A percentile compares a stretch with the other conserved stretches of the same genome.
Conservation (phyloP, 2,888 invertebrate genomes). For the Eupithecia vulgata region DNA sequence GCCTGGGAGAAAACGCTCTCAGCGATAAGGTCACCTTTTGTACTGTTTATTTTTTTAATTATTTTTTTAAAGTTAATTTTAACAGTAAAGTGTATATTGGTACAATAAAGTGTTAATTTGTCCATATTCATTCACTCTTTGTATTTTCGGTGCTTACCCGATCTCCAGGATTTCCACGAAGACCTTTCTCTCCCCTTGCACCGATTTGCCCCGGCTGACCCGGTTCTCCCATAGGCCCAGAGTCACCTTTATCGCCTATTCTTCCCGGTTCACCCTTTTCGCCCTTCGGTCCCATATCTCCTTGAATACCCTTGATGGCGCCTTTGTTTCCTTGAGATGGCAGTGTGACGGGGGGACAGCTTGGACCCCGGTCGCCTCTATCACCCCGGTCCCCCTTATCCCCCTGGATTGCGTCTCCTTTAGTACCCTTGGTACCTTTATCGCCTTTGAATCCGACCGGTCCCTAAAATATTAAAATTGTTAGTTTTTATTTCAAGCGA, state of each 20-base stretch:
- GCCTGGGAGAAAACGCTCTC: too few relatives aligned
- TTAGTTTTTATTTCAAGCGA: neutral
- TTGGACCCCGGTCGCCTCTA: conserved; percentile 79
- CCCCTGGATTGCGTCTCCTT: conserved; percentile 81
- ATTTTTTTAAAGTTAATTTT: too few relatives aligned
- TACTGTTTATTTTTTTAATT: too few relatives aligned
- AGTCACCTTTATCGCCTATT: conserved; percentile 88
- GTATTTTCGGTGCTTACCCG: conserved; percentile 83
- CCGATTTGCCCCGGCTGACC: conserved; percentile 87
- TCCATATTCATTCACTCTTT: too few relatives aligned
- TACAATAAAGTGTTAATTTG: too few relatives aligned
- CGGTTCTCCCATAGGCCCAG: conserved; percentile 87
- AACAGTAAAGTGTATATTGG: too few relatives aligned
- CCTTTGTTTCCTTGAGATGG: conserved; percentile 70
- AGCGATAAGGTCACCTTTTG: too few relatives aligned
- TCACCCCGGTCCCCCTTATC: conserved; percentile 86
- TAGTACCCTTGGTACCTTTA: conserved; percentile 87
- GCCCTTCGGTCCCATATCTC: conserved; percentile 85
- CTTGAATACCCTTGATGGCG: conserved; percentile 69
- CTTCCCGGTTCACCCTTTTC: conserved; percentile 84
- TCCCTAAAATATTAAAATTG: conserved; percentile 78
- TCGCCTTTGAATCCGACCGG: conserved; percentile 87
- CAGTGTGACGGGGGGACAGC: conserved; percentile 59
- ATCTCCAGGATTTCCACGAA: conserved; percentile 91
- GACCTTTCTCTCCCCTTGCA: conserved; percentile 94